Evolutionary conservation across 2,797 vertebrate species (phyloP), one percentile per base, ranked within the genome.

Genomic region (Chrysocyon brachyurus): DNA sequence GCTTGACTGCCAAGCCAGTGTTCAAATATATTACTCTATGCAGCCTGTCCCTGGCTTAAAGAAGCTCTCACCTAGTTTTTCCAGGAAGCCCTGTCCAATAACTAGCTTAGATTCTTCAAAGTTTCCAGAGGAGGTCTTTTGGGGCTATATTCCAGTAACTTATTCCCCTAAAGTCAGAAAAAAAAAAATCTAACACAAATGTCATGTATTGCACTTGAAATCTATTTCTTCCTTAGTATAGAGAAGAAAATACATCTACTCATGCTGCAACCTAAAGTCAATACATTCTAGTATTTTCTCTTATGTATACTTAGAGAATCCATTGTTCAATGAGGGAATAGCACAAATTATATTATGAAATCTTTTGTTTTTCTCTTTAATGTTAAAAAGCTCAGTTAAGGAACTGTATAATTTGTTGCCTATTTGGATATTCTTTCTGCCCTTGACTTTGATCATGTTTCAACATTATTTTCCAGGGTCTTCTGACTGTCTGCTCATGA

Each of bases 61-160:
- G 59, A 57, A 85, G 14, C 52, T 63, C 28, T 97, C 61, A 46
- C 59, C 63, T 87, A 81, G 40, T 91, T 95, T 97, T 93, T 88
- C 40, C 89, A 94, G 87, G 84, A 91, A 94, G 22, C 9, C 19
- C 31, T 94, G 77, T 95, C 72, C 56, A 93, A 78, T 63, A 93
- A 57, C 24, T 83, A 85, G 85, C 12, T 93, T 96, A 94, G 24
- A 83, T 78, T 93, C 78, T 94, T 96, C 57, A 70, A 24, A 26
- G n/a, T 96, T 96, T 96, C 72, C 78, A 97, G 64, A 84, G 78
- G 49, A 92, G 63, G 56, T 75, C 57, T 89, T 79, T 88, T 87
- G 57, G 36, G 73, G 28, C 14, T 52, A 56, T 75, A 56, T 89
- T 90, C 31, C 52, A 89, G 40, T 91, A 64, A 81, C 57, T 96